Evolutionary conservation across 2,113 vertebrate species (phyloP), one percentile per base, ranked within the genome.

Genomic region (Cisticola juncidis): DNA sequence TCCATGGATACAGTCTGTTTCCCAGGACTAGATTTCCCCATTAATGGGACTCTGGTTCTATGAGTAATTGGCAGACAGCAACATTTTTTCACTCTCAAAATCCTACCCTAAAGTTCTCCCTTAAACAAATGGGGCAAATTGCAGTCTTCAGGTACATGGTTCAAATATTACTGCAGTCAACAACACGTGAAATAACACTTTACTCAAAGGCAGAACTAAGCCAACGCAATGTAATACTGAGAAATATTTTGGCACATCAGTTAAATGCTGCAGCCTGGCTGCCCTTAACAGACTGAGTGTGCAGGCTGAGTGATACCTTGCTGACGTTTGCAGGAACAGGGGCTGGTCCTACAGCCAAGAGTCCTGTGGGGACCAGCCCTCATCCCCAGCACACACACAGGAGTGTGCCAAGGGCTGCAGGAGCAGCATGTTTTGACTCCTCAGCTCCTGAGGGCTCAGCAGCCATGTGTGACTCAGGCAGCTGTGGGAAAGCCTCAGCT

Each of bases 1-100:
- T 94, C 90, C 79, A 18, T 19, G 81, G 91, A 95, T 65, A 84
- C 51, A 92, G 84, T 12, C 81, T 66, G 69, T 71, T 94, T 96
- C 76, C 66, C 94, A 97, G 90, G 79, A 84, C 89, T 93, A 36
- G 62, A 94, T 81, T 95, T 95, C 35, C 18, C 76, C 35, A 84
- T 95, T 84, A 94, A 79, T 54, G 25, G 11, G 54, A 70, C 76
- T 95, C 74, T 96, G 91, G 80, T 45, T 94, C 35, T 62, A 53
- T 38, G 64, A 92, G 44, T 90, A 91, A 76, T 1, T 93, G 93
- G 92, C 94, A 94, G 73, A 81, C 61, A 62, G 61, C 31, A 93
- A 54, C 24, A 74, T 78, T 77, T 72, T 90, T 92, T 95, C 56
- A 85, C 60, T 86, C 62, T 71, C 51, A 85, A 82, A 88, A 95